Evolutionary conservation across 2,113 vertebrate species (phyloP).

Genomic region (Mesoclemmys tuberculata): DNA sequence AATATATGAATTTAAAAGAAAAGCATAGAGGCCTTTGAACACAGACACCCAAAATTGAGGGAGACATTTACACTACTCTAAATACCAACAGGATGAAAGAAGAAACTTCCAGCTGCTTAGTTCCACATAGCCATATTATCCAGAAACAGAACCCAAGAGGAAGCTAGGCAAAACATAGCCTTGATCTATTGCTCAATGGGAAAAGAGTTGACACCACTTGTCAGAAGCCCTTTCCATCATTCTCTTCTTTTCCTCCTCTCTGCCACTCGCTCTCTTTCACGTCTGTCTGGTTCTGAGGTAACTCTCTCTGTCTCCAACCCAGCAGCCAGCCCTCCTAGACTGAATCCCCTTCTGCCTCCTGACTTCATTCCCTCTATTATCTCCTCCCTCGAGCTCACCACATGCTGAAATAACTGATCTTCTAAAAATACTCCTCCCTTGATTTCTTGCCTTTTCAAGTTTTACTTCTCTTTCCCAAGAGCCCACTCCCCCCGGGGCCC

Average conservation of each 20-base stretch:
- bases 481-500: background rate
- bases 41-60: background rate
- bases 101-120: background rate
- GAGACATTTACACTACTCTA: background rate
- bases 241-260: background rate
- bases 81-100: background rate
- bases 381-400: background rate
- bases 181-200: background rate
- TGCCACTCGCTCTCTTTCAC: background rate
- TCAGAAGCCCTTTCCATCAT: background rate
- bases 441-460: background rate
- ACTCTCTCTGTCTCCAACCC: background rate
- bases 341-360: background rate
- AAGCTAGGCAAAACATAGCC: background rate
- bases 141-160: background rate
- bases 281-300: background rate
- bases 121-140: background rate
- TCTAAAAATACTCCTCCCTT: background rate
- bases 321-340: background rate
- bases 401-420: no score
- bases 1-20: background rate
- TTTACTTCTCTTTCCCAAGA: background rate
- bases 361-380: background rate
- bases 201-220: background rate
- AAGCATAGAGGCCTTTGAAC: background rate